phyloP scores from a whole-genome alignment of 2,113 vertebrate species.

The Falcunculus frontatus region DNA sequence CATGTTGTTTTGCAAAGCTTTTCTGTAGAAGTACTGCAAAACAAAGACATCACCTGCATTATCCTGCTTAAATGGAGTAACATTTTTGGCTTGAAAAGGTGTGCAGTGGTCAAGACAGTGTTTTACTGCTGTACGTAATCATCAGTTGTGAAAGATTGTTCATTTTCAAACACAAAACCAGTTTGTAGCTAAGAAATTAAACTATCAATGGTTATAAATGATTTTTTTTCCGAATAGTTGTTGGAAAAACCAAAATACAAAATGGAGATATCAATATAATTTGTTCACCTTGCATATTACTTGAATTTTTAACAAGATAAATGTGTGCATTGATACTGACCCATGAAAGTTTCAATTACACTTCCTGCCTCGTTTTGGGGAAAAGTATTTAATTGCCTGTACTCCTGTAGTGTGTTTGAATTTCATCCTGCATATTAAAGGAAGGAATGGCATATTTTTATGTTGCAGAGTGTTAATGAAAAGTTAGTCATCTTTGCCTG shows the following conservation, averaged over 20 bases:
- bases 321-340: background rate
- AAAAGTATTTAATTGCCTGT: conserved; percentile 44
- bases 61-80: background rate
- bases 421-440: background rate
- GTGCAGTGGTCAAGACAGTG: background rate
- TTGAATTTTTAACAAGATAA: conserved; percentile 8
- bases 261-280: background rate
- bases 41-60: conserved; percentile 41
- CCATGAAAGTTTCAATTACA: conserved; percentile 46
- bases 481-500: conserved; percentile 20
- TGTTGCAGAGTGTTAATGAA: background rate
- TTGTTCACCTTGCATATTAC: conserved; percentile 8
- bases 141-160: background rate
- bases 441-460: background rate
- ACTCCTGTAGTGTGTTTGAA: background rate
- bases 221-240: background rate
- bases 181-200: background rate
- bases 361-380: conserved; percentile 28
- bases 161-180: background rate
- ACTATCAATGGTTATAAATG: background rate
- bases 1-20: background rate
- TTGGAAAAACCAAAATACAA: background rate
- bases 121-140: background rate
- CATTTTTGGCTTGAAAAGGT: background rate
- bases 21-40: background rate